Evolutionary conservation across 2,113 vertebrate species (phyloP).

Genomic region (Hydropotes inermis): DNA sequence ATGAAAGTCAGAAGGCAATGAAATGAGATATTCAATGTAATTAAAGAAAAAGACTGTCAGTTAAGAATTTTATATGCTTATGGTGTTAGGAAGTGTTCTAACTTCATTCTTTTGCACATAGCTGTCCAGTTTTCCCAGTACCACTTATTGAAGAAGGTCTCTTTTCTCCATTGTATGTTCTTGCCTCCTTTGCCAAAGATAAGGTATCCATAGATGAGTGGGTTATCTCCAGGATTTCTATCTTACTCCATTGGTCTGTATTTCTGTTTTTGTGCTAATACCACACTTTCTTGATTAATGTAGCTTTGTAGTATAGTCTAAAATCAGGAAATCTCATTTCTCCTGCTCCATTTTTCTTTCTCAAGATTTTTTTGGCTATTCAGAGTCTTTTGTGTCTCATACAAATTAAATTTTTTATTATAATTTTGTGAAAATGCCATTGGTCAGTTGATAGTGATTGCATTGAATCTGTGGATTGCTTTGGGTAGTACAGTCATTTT

Average conservation of each 20-base stretch:
- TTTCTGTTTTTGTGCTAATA: neutral
- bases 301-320: neutral
- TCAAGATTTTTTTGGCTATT: neutral
- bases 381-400: neutral
- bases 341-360: neutral
- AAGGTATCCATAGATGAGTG: neutral
- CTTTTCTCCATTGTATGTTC: neutral
- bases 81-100: neutral
- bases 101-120: neutral
- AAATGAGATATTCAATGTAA: neutral
- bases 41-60: neutral
- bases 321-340: neutral
- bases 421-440: neutral
- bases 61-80: neutral
- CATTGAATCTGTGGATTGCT: neutral
- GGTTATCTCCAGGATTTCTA: neutral
- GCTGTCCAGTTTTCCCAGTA: neutral
- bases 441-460: neutral
- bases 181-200: neutral
- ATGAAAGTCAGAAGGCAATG: neutral
- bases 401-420: neutral
- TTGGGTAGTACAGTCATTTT: neutral
- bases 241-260: neutral
- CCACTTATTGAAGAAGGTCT: neutral
- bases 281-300: neutral